These are phyloP conservation scores for Mugil cephalus DNA, from an alignment of 2,113 vertebrate species.

Conservation along the genomic window DNA sequence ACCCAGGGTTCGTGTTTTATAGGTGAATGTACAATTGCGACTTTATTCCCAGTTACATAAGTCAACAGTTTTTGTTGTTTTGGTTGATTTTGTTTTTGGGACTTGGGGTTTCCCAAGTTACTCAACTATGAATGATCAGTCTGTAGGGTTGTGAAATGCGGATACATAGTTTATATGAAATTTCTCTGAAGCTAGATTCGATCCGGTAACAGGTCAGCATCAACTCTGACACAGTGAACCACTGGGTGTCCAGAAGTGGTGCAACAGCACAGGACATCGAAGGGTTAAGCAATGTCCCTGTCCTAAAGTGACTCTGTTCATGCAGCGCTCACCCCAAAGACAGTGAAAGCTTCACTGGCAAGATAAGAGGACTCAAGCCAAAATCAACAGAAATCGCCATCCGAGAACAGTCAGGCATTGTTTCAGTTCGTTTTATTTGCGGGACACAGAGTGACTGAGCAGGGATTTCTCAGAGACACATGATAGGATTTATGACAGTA, in stretches of 20 bases:
- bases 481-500: constrained; percentile 42
- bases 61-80: neutral
- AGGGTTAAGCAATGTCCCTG: constrained; percentile 36
- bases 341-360: constrained; percentile 55
- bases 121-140: neutral
- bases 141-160: too few relatives aligned
- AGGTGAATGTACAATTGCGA: neutral
- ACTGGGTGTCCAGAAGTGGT: constrained; percentile 13
- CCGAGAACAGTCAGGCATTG: constrained; percentile 29
- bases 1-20: too few relatives aligned
- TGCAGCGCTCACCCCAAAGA: constrained; percentile 34
- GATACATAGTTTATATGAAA: too few relatives aligned
- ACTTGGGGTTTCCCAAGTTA: neutral
- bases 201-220: constrained; percentile 5
- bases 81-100: neutral
- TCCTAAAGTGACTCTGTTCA: constrained; percentile 39
- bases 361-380: constrained; percentile 51
- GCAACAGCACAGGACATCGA: constrained; percentile 40
- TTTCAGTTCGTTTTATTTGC: constrained; percentile 43
- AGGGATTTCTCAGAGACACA: constrained; percentile 48
- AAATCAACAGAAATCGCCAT: constrained; percentile 58
- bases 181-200: too few relatives aligned
- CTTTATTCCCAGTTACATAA: too few relatives aligned
- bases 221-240: constrained; percentile 3
- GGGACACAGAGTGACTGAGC: constrained; percentile 54